Evolutionary conservation across 2,888 invertebrate genomes (phyloP), one percentile per base, ranked within the genome.

Genomic region (Alentia gelatinosa): DNA sequence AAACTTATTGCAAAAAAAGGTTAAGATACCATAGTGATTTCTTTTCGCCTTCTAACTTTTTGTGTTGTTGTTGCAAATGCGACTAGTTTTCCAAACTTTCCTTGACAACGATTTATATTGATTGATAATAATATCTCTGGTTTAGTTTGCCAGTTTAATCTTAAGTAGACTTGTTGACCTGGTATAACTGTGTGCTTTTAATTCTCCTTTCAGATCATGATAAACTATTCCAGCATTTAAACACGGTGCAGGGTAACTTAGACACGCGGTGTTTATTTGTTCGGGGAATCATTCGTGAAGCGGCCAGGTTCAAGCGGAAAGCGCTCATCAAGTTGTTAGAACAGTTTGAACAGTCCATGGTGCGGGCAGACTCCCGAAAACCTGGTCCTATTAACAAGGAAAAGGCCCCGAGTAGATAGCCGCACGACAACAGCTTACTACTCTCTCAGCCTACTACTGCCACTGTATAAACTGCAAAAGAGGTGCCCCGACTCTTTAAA

Each of bases 281-380:
- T 23, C 93, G 92, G 40, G 94, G 94, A 89, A 93, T 95, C 30
- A 94, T 95, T 30, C 93, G 92, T 26, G 96, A 96, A 91, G 95
- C 95, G 0, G 91, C 91, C 12, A 93, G 96, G n/a, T 96, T 96
- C 89, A 93, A 93, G 89, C 91, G 75, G 40, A 90, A 86, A 68
- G 68, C 42, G 19, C 93, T 93, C 23, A 90, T 89, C 7, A 35
- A 79, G 35, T 37, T 92, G 47, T 50, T 93, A 37, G 90, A 93
- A 84, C 89, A 93, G 91, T 92, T 83, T 90, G 90, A 92, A 56
- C 63, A 90, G 37, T 89, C 91, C 26, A 89, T 91, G 90, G 37
- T 90, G 19, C 74, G 74, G 37, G 74, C 90, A 12, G 90, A 90
- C 15, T 23, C 39, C 5, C 74, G 75, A 26, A 89, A 26, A 15